Conservation (phyloP, 2,113 vertebrate genomes). For the Ctenomys sociabilis region DNA sequence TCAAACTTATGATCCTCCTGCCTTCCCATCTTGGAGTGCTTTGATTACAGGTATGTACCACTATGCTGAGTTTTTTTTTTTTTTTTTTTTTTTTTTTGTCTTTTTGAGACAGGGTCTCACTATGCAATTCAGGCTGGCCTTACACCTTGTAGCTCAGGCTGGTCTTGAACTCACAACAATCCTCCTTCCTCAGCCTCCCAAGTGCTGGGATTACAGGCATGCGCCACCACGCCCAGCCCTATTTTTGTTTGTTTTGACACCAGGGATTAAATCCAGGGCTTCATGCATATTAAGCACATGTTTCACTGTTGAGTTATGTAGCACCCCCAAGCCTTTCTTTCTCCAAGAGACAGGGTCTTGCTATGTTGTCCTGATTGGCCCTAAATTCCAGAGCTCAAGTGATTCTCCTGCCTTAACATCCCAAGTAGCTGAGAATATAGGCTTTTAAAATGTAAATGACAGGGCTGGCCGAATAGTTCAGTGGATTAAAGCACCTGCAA, state of each 20-base stretch:
- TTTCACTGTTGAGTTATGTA: not conserved
- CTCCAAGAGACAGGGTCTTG: not conserved
- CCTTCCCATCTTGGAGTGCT: not conserved
- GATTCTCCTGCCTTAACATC: not conserved
- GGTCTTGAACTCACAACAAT: not conserved
- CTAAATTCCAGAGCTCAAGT: not conserved
- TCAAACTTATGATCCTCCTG: not conserved
- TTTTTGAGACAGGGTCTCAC: no score
- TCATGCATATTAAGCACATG: not conserved
- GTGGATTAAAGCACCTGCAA: no score
- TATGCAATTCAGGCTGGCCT: no score
- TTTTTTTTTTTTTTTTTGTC: no score
- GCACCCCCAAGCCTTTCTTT: not conserved
- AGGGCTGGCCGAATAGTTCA: no score
- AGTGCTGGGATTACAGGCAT: not conserved
- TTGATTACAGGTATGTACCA: not conserved
- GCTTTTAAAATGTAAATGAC: not conserved
- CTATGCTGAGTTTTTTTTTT: not conserved
- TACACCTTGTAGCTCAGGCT: no score
- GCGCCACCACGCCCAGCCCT: not conserved
- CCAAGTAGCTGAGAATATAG: not conserved
- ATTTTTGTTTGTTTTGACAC: not conserved
- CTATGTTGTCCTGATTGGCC: not conserved
- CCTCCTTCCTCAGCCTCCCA: not conserved
- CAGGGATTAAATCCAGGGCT: not conserved